Evolutionary conservation across 2,888 invertebrate genomes (phyloP), one percentile per base, ranked within the genome.

Genomic region (Lasius platythorax): DNA sequence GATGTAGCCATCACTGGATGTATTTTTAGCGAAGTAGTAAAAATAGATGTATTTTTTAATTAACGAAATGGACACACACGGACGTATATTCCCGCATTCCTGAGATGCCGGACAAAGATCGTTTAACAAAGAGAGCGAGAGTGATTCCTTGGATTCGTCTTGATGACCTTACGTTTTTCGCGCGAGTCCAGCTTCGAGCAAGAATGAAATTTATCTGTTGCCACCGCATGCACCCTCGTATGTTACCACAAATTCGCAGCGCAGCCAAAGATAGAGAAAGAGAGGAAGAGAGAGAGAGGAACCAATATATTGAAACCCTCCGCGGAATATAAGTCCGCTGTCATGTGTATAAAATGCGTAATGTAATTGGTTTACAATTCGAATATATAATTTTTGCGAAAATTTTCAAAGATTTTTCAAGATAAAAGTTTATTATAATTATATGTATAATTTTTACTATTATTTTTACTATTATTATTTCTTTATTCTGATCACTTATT

Each of bases 81-180:
- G 23, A 58, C 28, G 0, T 58, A 37, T 23, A 37, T 0, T 11
- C 28, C 18, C 2, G 40, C 73, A 73, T 73, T 73, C 18, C 72
- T 23, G 53, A 33, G 53, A 56, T 56, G 11, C n/a, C 28, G n/a
- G 15, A 30, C 2, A 15, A 11, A 28, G 46, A 50, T 30, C 18
- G 46, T 50, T 50, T 3, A 12, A 70, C 50, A n/a, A 73, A 73
- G 56, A 56, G 56, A 73, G 18, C 56, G 18, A 73, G 73, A 72
- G 37, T 53, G 2, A 72, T 72, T 56, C 15, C 2, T 28, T 18
- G 53, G 53, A 33, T 23, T 53, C 23, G 15, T 33, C 33, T 72
- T 23, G 53, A 72, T 33, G 50, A 23, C 12, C 53, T 33, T n/a
- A 72, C 53, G 15, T 23, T 11, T 9, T 5, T 72, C 37, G 33